A percentile compares a stretch with the other conserved stretches of the same genome.
Evolutionary conservation across 2,113 vertebrate genomes (phyloP).

Genomic region (Nematolebias whitei): DNA sequence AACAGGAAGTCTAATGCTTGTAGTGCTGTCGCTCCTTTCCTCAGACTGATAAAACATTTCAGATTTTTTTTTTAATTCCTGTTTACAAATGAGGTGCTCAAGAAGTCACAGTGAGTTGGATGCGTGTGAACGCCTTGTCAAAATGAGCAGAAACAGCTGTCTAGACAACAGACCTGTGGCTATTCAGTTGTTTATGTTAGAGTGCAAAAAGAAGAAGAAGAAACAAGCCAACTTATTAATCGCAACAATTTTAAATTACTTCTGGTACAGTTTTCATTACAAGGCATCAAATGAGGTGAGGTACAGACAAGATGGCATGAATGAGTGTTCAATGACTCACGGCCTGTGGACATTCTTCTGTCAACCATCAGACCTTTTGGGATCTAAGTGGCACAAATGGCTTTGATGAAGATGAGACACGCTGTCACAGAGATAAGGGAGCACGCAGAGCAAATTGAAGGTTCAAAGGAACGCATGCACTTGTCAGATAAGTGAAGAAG

Average conservation of each 20-base stretch:
- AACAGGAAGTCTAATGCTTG: neutral
- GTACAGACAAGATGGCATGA: slow-evolving; percentile 79
- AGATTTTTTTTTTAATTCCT: slow-evolving; percentile 15
- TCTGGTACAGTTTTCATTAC: too few species aligned
- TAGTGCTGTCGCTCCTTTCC: slow-evolving; percentile 1
- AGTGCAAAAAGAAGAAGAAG: slow-evolving; percentile 7
- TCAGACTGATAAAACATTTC: neutral
- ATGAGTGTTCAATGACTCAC: slow-evolving; percentile 77
- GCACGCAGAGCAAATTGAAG: neutral
- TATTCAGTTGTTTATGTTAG: slow-evolving; percentile 12
- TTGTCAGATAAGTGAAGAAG: slow-evolving; percentile 13
- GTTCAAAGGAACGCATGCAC: neutral
- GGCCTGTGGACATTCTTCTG: slow-evolving; percentile 69
- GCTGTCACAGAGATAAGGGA: slow-evolving; percentile 12
- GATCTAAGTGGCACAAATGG: slow-evolving; percentile 47
- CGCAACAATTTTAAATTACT: too few species aligned
- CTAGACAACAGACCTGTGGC: slow-evolving; percentile 39
- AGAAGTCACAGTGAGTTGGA: slow-evolving; percentile 17
- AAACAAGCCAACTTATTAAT: too few species aligned
- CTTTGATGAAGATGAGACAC: slow-evolving; percentile 46
- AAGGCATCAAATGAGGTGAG: slow-evolving; percentile 62
- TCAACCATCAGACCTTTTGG: slow-evolving; percentile 63
- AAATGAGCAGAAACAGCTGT: too few species aligned
- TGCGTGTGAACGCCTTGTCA: neutral
- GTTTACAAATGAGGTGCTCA: slow-evolving; percentile 7